A percentile compares a stretch with the other conserved stretches of the same genome.
These are phyloP conservation scores for Ditylenchus weischeri DNA, from an alignment of 2,888 invertebrate genomes.

Conservation along the genomic window DNA sequence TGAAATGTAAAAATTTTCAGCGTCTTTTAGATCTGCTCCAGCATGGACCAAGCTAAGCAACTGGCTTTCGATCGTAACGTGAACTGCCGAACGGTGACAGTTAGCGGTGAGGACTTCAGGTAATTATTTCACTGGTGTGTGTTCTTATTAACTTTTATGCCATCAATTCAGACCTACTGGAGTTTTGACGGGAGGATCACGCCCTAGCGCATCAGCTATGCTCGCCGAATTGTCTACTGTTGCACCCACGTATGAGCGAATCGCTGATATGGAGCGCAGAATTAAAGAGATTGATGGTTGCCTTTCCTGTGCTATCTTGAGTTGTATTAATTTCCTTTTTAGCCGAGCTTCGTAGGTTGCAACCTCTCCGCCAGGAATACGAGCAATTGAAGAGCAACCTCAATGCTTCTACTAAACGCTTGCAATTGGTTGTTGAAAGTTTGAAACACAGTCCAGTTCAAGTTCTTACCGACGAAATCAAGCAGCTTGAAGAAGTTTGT, in stretches of 20 bases:
- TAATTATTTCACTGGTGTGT: no score
- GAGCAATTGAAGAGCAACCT: constrained; percentile 23
- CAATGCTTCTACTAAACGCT: constrained; percentile 15
- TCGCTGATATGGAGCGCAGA: constrained; percentile 18
- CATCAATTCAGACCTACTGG: constrained; percentile 75
- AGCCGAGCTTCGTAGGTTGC: constrained; percentile 18
- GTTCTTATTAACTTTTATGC: no score
- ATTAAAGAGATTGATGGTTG: constrained; percentile 23
- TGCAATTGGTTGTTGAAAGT: constrained; percentile 31
- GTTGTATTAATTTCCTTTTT: not conserved
- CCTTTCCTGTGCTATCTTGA: not conserved
- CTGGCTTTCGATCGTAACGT: constrained; percentile 72
- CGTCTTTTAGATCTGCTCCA: constrained; percentile 52
- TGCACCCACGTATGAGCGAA: not conserved
- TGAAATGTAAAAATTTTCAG: not conserved
- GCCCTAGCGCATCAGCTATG: constrained; percentile 5
- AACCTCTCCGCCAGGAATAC: constrained; percentile 21
- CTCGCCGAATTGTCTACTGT: constrained; percentile 16
- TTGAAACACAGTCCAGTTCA: constrained; percentile 36
- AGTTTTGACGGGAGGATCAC: constrained; percentile 77
- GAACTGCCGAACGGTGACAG: constrained; percentile 68
- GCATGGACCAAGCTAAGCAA: constrained; percentile 75
- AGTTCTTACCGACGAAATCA: constrained; percentile 36
- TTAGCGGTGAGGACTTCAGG: constrained; percentile 80
- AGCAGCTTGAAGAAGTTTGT: constrained; percentile 18